Percentiles rank a stretch among this genome's conserved stretches.
Conservation (phyloP, 2,113 vertebrate genomes). For the Rhinichthys klamathensis region DNA sequence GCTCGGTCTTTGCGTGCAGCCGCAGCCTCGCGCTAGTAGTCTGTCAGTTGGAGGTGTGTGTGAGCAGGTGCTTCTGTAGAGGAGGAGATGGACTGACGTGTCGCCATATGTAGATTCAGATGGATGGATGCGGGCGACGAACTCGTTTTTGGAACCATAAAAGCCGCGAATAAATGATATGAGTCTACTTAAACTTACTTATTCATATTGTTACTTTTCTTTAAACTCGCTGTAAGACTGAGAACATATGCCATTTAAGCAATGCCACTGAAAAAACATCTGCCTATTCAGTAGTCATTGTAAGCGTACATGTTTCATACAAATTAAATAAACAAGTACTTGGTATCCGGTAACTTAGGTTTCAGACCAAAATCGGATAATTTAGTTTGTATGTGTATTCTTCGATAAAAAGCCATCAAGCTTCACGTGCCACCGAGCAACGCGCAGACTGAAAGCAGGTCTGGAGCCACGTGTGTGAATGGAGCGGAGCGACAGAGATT, state of each 20-base stretch:
- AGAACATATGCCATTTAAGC: background rate
- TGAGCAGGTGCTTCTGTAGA: conserved; percentile 5
- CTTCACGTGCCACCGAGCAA: background rate
- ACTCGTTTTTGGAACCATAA: background rate
- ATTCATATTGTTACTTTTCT: conserved; percentile 1
- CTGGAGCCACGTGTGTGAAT: background rate
- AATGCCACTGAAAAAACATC: background rate
- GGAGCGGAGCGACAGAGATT: background rate
- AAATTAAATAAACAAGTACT: background rate
- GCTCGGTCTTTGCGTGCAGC: background rate
- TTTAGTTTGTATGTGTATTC: background rate
- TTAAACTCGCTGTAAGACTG: background rate
- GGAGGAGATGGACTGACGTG: background rate
- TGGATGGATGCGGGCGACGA: conserved; percentile 5
- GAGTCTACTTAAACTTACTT: background rate
- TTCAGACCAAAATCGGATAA: background rate
- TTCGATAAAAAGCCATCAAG: background rate
- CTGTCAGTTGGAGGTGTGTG: background rate
- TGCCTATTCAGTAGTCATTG: background rate
- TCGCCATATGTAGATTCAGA: conserved; percentile 22
- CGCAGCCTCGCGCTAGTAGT: conserved; percentile 9
- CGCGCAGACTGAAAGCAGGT: background rate
- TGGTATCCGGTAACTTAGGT: background rate
- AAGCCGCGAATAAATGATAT: background rate
- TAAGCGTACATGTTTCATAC: too few relatives aligned